Conservation (phyloP, 2,113 vertebrate genomes). For the Eleginops maclovinus region DNA sequence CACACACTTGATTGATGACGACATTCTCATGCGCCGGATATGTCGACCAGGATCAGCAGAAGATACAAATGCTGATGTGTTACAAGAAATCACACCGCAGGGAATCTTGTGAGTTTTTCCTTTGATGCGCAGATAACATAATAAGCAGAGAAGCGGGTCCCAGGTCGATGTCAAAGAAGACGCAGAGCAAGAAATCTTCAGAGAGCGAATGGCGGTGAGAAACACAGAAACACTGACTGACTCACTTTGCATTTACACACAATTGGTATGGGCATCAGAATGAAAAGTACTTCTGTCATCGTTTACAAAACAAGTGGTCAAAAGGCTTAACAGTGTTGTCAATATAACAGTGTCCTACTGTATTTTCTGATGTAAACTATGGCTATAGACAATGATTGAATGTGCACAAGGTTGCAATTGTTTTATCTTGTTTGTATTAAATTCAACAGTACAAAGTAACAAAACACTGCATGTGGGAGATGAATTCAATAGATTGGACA, state of each 20-base stretch:
- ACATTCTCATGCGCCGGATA: slow-evolving; percentile 65
- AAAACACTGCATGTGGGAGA: too few relatives aligned
- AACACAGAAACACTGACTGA: not conserved
- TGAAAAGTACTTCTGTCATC: too few relatives aligned
- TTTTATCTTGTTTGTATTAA: too few relatives aligned
- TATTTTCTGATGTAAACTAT: too few relatives aligned
- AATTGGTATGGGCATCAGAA: too few relatives aligned
- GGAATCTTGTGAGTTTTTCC: not conserved
- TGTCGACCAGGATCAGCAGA: not conserved
- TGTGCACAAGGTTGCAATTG: too few relatives aligned
- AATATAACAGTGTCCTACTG: too few relatives aligned
- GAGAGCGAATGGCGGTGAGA: slow-evolving; percentile 77
- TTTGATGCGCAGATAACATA: not conserved
- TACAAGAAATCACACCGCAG: slow-evolving; percentile 15
- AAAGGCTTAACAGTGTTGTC: too few relatives aligned
- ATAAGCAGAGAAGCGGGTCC: not conserved
- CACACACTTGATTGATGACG: slow-evolving; percentile 40
- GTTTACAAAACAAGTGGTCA: too few relatives aligned
- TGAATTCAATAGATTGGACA: too few relatives aligned
- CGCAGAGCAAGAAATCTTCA: slow-evolving; percentile 21
- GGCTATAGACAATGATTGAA: too few relatives aligned
- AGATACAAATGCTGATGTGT: slow-evolving; percentile 75
- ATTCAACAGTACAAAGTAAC: too few relatives aligned
- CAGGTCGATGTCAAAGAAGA: slow-evolving; percentile 56
- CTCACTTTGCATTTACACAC: not conserved